phyloP scores from a whole-genome alignment of 2,888 invertebrate species.

The Sphaerophoria taeniata region DNA sequence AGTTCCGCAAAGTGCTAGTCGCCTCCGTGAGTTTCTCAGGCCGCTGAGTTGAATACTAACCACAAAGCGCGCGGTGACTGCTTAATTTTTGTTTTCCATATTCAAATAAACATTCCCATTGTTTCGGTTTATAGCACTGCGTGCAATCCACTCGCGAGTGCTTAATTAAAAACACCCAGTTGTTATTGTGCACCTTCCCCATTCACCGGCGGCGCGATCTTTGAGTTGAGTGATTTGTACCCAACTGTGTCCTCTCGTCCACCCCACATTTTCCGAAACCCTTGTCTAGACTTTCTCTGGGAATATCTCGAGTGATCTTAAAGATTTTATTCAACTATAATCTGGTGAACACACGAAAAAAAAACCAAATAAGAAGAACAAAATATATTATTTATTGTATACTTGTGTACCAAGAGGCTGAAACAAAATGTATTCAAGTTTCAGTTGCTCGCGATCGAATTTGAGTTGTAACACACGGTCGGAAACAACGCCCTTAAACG shows the following conservation, averaged over 20 bases:
- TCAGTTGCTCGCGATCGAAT: slow-evolving; percentile 82
- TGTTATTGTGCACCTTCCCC: slow-evolving; percentile 42
- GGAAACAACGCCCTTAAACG: slow-evolving; percentile 76
- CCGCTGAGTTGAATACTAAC: slow-evolving; percentile 63
- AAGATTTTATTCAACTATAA: slow-evolving; percentile 26
- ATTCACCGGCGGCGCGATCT: background rate
- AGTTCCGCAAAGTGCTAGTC: slow-evolving; percentile 42
- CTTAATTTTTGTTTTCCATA: slow-evolving; percentile 37
- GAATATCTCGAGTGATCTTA: slow-evolving; percentile 68
- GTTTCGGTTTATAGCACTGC: slow-evolving; percentile 51
- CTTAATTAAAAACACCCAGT: slow-evolving; percentile 54
- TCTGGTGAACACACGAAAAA: slow-evolving; percentile 22
- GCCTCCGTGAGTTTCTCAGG: slow-evolving; percentile 23
- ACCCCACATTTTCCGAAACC: slow-evolving; percentile 34
- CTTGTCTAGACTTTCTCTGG: slow-evolving; percentile 48
- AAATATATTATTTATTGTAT: slow-evolving; percentile 37
- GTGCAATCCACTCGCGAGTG: slow-evolving; percentile 50
- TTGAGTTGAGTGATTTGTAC: slow-evolving; percentile 64
- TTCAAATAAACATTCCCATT: slow-evolving; percentile 54
- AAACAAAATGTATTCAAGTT: slow-evolving; percentile 79
- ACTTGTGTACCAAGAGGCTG: background rate
- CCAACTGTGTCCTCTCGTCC: slow-evolving; percentile 41
- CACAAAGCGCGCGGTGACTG: slow-evolving; percentile 17
- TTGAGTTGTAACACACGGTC: slow-evolving; percentile 79
- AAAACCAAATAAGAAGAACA: slow-evolving; percentile 26